A percentile compares a stretch with the other conserved stretches of the same genome.
phyloP scores from a whole-genome alignment of 2,797 vertebrate genomes.

The Sus cebifrons region DNA sequence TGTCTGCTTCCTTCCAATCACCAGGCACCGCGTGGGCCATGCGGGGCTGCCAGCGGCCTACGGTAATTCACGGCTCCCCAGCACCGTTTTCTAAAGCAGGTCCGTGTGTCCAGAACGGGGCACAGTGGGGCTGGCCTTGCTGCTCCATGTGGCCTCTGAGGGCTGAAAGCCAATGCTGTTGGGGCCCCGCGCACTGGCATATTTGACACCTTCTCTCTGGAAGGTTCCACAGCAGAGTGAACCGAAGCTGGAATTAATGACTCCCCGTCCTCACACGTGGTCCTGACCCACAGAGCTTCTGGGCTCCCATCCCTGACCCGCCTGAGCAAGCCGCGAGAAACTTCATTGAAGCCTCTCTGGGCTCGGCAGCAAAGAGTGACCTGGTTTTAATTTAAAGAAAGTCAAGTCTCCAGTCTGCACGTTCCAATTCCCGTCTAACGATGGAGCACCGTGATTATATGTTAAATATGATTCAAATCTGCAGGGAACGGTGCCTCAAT shows the following conservation, averaged over 20 bases:
- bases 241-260: accelerated
- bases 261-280: too few relatives aligned
- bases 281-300: background rate
- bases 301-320: background rate
- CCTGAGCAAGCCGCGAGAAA: accelerated
- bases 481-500: conserved; percentile 89
- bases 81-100: accelerated
- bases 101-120: accelerated
- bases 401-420: conserved; percentile 71
- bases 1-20: too few relatives aligned
- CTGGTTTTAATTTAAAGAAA: conserved; percentile 85
- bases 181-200: accelerated
- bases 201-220: accelerated
- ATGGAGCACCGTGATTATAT: conserved; percentile 87
- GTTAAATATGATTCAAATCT: conserved; percentile 90
- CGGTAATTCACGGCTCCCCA: accelerated
- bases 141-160: background rate
- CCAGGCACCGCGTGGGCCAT: too few relatives aligned
- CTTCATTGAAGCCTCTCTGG: accelerated
- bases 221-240: background rate
- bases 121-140: accelerated
- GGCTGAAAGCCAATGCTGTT: accelerated
- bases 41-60: too few relatives aligned
- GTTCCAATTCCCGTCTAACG: conserved; percentile 86
- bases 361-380: conserved; percentile 59